Conservation (phyloP, 2,888 invertebrate species). For the Drosophila putrida region DNA sequence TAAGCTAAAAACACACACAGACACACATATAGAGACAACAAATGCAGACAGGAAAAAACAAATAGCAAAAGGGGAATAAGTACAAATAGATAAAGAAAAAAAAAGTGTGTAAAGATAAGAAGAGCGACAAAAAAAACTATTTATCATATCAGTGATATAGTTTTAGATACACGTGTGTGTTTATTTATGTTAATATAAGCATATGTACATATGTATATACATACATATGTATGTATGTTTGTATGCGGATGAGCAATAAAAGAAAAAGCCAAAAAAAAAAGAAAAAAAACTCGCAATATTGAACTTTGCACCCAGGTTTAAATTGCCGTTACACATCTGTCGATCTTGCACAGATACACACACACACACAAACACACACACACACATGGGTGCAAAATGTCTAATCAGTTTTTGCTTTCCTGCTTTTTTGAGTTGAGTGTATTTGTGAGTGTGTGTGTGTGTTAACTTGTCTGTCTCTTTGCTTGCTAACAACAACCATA, state of each 20-base stretch:
- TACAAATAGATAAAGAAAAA: conserved; percentile 9
- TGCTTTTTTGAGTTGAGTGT: background rate
- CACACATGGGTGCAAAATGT: background rate
- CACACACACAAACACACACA: too few relatives aligned
- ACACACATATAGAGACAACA: background rate
- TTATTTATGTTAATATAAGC: too few relatives aligned
- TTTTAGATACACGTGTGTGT: background rate
- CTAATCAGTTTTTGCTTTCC: conserved; percentile 11
- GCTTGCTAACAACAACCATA: conserved; percentile 19
- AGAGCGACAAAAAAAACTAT: background rate
- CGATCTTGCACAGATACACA: conserved; percentile 22
- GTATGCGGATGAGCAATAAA: background rate
- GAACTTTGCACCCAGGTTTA: conserved; percentile 42
- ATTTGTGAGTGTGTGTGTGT: conserved; percentile 13
- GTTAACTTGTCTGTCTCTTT: conserved; percentile 44
- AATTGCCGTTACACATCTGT: conserved; percentile 43
- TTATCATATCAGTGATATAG: conserved; percentile 14
- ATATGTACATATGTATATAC: background rate
- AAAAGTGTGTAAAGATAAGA: background rate
- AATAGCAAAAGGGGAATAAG: background rate
- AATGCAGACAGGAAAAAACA: conserved; percentile 10
- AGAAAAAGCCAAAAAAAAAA: background rate
- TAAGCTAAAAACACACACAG: background rate
- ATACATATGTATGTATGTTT: background rate
- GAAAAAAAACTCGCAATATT: conserved; percentile 1